Evolutionary conservation across 2,888 invertebrate species (phyloP).

Genomic region (Pachymerium ferrugineum): DNA sequence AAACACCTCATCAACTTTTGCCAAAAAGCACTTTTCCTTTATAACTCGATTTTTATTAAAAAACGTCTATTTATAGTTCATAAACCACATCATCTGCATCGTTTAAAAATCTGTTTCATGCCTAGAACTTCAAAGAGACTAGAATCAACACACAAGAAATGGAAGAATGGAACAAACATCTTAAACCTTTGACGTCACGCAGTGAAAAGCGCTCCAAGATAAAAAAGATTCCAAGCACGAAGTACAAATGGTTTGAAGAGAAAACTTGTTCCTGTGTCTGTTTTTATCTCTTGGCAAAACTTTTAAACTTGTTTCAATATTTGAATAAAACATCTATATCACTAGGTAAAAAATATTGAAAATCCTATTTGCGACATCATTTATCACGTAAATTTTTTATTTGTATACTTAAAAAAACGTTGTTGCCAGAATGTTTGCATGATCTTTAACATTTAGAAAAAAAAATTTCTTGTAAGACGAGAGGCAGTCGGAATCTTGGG

Average conservation of each 20-base stretch:
- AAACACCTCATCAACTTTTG: background rate
- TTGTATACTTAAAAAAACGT: background rate
- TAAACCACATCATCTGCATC: background rate
- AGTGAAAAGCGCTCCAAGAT: background rate
- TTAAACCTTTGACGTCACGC: background rate
- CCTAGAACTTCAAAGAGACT: background rate
- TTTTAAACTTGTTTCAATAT: conserved; percentile 7
- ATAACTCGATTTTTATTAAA: background rate
- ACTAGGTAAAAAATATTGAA: background rate
- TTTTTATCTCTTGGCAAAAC: background rate
- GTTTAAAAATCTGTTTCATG: background rate
- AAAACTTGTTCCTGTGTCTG: background rate
- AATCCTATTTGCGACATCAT: background rate
- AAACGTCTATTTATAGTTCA: background rate
- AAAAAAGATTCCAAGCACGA: background rate
- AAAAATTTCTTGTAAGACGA: too few relatives aligned
- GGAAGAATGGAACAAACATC: background rate
- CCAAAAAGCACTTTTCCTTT: background rate
- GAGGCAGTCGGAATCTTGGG: too few relatives aligned
- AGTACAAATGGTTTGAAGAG: background rate
- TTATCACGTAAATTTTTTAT: background rate
- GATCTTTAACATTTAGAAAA: background rate
- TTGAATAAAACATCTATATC: background rate
- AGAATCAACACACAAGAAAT: too few relatives aligned
- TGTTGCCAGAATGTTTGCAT: background rate